Percentiles rank a stretch among this genome's conserved stretches.
These are phyloP conservation scores for Aporophyla lueneburgensis DNA, from an alignment of 2,888 invertebrate species.

Conservation along the genomic window DNA sequence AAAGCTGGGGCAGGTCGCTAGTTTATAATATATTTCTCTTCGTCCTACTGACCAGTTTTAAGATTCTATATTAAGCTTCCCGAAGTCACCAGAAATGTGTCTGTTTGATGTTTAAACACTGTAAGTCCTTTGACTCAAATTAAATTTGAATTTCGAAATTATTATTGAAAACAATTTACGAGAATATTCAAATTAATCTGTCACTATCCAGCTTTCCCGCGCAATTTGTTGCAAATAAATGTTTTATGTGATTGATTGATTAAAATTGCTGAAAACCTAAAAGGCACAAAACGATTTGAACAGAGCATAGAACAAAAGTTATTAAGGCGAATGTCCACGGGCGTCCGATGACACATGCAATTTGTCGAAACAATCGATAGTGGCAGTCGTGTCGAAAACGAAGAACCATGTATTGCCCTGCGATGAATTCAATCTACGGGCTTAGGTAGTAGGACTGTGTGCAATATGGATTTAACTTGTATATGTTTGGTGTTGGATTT, in stretches of 20 bases:
- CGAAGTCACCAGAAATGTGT: background rate
- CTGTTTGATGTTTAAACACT: background rate
- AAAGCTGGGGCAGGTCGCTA: no score
- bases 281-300: background rate
- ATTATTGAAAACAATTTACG: background rate
- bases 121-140: background rate
- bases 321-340: conserved; percentile 47
- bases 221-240: no score
- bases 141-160: background rate
- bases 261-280: background rate
- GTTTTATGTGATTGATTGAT: no score
- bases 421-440: conserved; percentile 52
- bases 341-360: conserved; percentile 67
- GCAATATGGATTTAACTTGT: background rate
- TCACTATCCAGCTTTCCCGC: no score
- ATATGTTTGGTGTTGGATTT: background rate
- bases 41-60: background rate
- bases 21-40: no score
- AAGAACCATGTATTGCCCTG: conserved; percentile 46
- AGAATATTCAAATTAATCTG: background rate
- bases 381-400: conserved; percentile 42
- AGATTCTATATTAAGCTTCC: background rate
- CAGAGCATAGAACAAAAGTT: conserved; percentile 4
- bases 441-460: conserved; percentile 9
- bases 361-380: conserved; percentile 65